These are phyloP conservation scores for Drosophila rufa DNA, from an alignment of 1,140 invertebrate species.

Conservation along the genomic window DNA sequence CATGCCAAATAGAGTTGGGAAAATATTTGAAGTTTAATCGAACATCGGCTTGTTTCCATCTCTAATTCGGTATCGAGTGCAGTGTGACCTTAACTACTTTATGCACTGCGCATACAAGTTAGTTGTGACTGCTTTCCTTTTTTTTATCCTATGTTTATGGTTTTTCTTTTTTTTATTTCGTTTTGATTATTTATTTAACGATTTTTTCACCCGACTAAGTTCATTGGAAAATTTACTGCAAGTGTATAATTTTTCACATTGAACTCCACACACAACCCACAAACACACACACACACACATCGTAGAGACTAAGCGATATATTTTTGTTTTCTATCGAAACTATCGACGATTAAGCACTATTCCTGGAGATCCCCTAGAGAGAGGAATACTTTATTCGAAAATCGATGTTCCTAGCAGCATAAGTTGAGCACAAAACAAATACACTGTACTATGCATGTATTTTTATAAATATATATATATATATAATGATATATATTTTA, in stretches of 20 bases:
- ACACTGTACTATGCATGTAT: conserved; percentile 52
- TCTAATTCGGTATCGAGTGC: background rate
- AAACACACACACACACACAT: background rate
- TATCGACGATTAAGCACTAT: conserved; percentile 26
- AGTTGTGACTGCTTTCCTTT: conserved; percentile 5
- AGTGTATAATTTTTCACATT: conserved; percentile 66
- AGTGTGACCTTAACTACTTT: conserved; percentile 46
- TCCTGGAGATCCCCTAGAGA: conserved; percentile 6
- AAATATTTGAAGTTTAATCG: background rate
- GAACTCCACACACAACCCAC: conserved; percentile 30
- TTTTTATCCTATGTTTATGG: conserved; percentile 4
- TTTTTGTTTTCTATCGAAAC: conserved; percentile 44
- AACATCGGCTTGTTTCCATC: background rate
- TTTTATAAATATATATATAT: conserved; percentile 15
- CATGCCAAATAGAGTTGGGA: background rate
- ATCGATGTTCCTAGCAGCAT: conserved; percentile 73
- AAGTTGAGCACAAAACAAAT: conserved; percentile 31
- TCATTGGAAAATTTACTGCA: conserved; percentile 72
- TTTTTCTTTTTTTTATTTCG: conserved; percentile 8
- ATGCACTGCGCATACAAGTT: conserved; percentile 31
- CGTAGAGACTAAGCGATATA: conserved; percentile 22
- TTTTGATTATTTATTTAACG: conserved; percentile 63
- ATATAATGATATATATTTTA: conserved; percentile 1
- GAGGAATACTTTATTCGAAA: conserved; percentile 37
- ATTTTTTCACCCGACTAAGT: conserved; percentile 49